Conservation (phyloP, 1,140 invertebrate genomes). For the fruit fly (Drosophila melanogaster) region Release_6_plus_ISO1_MT NT_033777.3:31610501-31611000, state of each 20-base stretch:
- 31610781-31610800: slow-evolving; percentile 63
- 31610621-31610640: not conserved
- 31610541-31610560: slow-evolving; percentile 5
- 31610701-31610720: not conserved
- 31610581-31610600: not conserved
- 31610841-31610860: slow-evolving; percentile 5
- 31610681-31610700: not conserved
- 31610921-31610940: slow-evolving; percentile 63
- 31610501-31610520: not conserved
- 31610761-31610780: slow-evolving; percentile 55
- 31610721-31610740: slow-evolving; percentile 8
- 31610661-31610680: not conserved
- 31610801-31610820: slow-evolving; percentile 43
- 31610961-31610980: slow-evolving; percentile 22
- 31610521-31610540: slow-evolving; percentile 49
- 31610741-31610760: slow-evolving; percentile 60
- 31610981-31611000: not conserved
- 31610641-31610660: not conserved
- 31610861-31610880: slow-evolving; percentile 54
- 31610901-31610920: slow-evolving; percentile 70
- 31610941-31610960: slow-evolving; percentile 60
- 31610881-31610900: slow-evolving; percentile 77
- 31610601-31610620: not conserved
- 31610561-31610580: slow-evolving; percentile 68
- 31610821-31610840: slow-evolving; percentile 39